Evolutionary conservation across 2,113 vertebrate species (phyloP).

Genomic region (Scomber japonicus): DNA sequence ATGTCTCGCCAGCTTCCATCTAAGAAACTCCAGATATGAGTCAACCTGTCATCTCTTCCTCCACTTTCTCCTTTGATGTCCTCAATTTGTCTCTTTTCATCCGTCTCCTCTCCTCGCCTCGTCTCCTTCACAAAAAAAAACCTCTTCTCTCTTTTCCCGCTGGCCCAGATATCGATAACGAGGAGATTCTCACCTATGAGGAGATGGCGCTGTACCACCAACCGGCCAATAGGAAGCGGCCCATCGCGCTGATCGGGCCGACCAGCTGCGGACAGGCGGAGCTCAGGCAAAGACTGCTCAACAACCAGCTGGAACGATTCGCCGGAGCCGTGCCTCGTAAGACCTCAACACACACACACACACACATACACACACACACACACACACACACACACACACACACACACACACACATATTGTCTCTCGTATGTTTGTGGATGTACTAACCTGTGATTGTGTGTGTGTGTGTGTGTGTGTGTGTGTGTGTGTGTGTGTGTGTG

Average conservation of each 20-base stretch:
- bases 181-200: slow-evolving; percentile 97
- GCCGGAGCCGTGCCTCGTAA: slow-evolving; percentile 94
- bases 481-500: slow-evolving; percentile 18
- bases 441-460: background rate
- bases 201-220: slow-evolving; percentile 99
- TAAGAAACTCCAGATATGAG: too few relatives aligned
- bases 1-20: too few relatives aligned
- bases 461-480: slow-evolving; percentile 28
- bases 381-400: background rate
- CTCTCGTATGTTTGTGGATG: background rate
- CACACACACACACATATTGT: background rate
- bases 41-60: too few relatives aligned
- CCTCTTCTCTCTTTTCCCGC: background rate
- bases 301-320: slow-evolving; percentile 92
- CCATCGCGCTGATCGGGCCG: slow-evolving; percentile 95
- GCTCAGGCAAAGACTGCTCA: slow-evolving; percentile 92
- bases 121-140: background rate
- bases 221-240: slow-evolving; percentile 96
- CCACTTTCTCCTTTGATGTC: too few relatives aligned
- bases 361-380: background rate
- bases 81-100: too few relatives aligned
- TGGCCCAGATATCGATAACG: slow-evolving; percentile 92
- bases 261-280: slow-evolving; percentile 94
- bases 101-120: too few relatives aligned
- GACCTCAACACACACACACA: slow-evolving; percentile 36